These are phyloP conservation scores for Mirza zaza DNA, from an alignment of 2,113 vertebrate genomes.

Conservation along the genomic window DNA sequence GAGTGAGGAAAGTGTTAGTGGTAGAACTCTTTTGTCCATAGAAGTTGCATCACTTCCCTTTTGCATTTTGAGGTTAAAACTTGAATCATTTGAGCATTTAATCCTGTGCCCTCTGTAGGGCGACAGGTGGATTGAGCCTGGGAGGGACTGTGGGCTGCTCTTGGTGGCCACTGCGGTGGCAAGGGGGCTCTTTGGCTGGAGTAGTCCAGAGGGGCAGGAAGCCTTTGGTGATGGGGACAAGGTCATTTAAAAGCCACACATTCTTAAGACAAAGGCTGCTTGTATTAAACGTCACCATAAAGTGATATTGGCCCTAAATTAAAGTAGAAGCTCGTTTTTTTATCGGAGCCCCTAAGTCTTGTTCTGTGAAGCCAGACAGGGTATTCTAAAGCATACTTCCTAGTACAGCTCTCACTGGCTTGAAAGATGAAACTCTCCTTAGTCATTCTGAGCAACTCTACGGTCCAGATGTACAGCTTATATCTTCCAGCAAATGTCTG, in stretches of 20 bases:
- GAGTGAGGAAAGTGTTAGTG: not conserved
- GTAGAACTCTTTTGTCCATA: not conserved
- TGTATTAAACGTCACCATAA: not conserved
- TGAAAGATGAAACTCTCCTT: conserved; percentile 45
- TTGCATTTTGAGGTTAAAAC: not conserved
- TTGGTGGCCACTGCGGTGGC: not conserved
- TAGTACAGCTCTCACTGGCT: not conserved
- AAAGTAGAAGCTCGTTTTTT: conserved; percentile 40
- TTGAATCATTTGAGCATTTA: not conserved
- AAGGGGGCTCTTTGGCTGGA: not conserved
- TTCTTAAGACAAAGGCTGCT: not conserved
- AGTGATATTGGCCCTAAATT: not conserved
- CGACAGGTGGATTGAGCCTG: not conserved
- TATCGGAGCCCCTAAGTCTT: not conserved
- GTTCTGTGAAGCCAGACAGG: not conserved
- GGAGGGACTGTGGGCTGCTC: not conserved
- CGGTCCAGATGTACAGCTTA: conserved; percentile 43
- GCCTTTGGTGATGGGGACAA: not conserved
- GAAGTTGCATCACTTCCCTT: not conserved
- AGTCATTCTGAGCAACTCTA: not conserved
- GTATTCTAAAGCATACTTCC: not conserved
- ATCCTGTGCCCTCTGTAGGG: not conserved
- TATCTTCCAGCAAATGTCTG: conserved; percentile 50
- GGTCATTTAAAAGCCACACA: not conserved
- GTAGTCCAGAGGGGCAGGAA: not conserved